Percentiles rank a stretch among this genome's conserved stretches.
phyloP scores from a whole-genome alignment of 2,113 vertebrate genomes.

The Caranx ignobilis region DNA sequence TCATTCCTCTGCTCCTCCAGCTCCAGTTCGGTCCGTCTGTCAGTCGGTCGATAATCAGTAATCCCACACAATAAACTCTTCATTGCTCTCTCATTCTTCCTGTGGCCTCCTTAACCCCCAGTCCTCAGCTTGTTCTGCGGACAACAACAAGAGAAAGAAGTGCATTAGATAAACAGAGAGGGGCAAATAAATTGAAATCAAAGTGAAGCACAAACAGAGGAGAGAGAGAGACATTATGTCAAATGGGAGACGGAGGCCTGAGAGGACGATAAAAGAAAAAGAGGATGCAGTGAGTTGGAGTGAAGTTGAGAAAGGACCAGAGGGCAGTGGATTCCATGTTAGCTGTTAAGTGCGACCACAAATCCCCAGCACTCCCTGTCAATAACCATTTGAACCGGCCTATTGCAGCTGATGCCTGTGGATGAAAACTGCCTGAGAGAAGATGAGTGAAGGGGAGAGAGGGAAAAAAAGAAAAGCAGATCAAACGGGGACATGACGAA shows the following conservation, averaged over 20 bases:
- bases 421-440: conserved; percentile 54
- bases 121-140: conserved; percentile 84
- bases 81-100: conserved; percentile 40
- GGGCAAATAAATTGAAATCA: conserved; percentile 5
- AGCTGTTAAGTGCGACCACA: conserved; percentile 73
- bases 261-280: conserved; percentile 54
- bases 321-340: conserved; percentile 71
- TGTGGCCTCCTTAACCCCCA: conserved; percentile 74
- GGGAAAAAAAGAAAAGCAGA: background rate
- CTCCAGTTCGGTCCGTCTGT: conserved; percentile 48
- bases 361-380: conserved; percentile 75
- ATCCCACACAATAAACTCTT: conserved; percentile 69
- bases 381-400: conserved; percentile 76
- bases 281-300: conserved; percentile 43
- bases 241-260: conserved; percentile 33
- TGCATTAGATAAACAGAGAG: conserved; percentile 22
- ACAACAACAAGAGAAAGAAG: conserved; percentile 26
- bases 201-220: conserved; percentile 22
- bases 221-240: conserved; percentile 32
- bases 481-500: conserved; percentile 8
- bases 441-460: conserved; percentile 2
- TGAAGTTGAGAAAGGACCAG: conserved; percentile 48
- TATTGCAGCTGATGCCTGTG: conserved; percentile 61
- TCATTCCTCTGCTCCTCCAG: conserved; percentile 56
- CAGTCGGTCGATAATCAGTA: conserved; percentile 65